A percentile compares a stretch with the other conserved stretches of the same genome.
These are phyloP conservation scores for Eristalinus sepulchralis DNA, from an alignment of 2,888 invertebrate genomes.

Conservation along the genomic window DNA sequence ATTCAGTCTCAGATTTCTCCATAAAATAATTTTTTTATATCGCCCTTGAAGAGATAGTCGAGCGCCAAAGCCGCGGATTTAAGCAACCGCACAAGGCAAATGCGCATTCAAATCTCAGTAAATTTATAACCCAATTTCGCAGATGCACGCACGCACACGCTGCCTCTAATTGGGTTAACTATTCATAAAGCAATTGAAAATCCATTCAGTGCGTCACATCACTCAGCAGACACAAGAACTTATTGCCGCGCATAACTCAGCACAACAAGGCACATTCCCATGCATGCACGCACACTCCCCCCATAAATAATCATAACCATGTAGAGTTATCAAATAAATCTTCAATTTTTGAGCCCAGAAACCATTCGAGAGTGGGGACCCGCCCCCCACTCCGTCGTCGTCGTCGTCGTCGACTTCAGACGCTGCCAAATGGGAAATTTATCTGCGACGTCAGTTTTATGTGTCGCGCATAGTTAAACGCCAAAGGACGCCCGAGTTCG, in stretches of 20 bases:
- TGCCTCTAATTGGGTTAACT: background rate
- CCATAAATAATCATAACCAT: slow-evolving; percentile 64
- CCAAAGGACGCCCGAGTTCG: slow-evolving; percentile 56
- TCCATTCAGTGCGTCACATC: slow-evolving; percentile 1
- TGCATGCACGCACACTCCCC: slow-evolving; percentile 35
- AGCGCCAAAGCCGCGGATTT: background rate
- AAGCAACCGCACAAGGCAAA: background rate
- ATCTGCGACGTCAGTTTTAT: slow-evolving; percentile 70
- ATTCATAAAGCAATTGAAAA: background rate
- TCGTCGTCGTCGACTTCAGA: background rate
- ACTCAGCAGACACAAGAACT: background rate
- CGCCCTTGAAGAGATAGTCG: background rate
- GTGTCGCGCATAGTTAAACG: slow-evolving; percentile 71
- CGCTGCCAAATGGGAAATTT: slow-evolving; percentile 68
- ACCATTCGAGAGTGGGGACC: background rate
- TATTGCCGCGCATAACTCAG: slow-evolving; percentile 23
- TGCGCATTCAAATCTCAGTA: background rate
- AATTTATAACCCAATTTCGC: background rate
- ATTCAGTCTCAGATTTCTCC: background rate
- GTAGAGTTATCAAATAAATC: slow-evolving; percentile 71
- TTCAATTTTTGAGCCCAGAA: slow-evolving; percentile 34
- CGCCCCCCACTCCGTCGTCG: no score
- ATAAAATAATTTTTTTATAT: background rate
- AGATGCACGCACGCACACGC: background rate
- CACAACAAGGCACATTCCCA: slow-evolving; percentile 23